Base-by-base conservation (phyloP, 2,797 vertebrate genomes). In the Paguma larvata region DNA sequence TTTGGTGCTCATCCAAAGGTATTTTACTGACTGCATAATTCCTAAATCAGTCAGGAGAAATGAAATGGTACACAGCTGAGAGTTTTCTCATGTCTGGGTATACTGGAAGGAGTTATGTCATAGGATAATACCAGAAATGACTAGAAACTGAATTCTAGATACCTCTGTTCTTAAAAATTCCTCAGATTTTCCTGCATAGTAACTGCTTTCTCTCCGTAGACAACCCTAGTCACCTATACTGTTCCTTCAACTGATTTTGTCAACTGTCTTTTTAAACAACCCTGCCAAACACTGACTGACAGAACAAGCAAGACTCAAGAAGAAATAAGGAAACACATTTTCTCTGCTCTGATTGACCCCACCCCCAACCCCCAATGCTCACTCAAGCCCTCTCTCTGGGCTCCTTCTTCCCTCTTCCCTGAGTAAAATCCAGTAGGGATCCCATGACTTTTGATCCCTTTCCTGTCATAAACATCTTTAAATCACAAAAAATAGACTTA, bases 381-480 rank as follows among this genome's bases (percentile, higher is more conserved):
- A 19, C 48, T 59, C 72, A 68, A 48, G 56, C 14, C 25, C 0
- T 92, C 18, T 86, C 34, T 38, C 0, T 59, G 16, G 4, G 7
- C 1, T 38, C 48, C 0, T 89, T 86, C 38, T 68, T 92, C 14
- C n/a, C 32, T 84, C 19, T 63, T 79, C 15, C 16, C 3, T 94
- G 53, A 32, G 32, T 59, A 62, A 92, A 82, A 86, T 41, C 32
- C 48, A 44, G 46, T 44, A 79, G 59, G 25, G 18, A 83, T 46
- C 14, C 11, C 14, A 18, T 44, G 5, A 92, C 11, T 18, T 73
- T 67, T 89, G 34, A 41, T 68, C 14, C 6, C 5, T 48, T 84
- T 92, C 25, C 27, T 38, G 62, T 92, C 10, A 77, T 38, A 44
- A 79, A 86, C 9, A 77, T 56, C 70, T 94, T 78, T 84, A 94